phyloP scores from a whole-genome alignment of 2,113 vertebrate species.

The Elaphurus davidianus region DNA sequence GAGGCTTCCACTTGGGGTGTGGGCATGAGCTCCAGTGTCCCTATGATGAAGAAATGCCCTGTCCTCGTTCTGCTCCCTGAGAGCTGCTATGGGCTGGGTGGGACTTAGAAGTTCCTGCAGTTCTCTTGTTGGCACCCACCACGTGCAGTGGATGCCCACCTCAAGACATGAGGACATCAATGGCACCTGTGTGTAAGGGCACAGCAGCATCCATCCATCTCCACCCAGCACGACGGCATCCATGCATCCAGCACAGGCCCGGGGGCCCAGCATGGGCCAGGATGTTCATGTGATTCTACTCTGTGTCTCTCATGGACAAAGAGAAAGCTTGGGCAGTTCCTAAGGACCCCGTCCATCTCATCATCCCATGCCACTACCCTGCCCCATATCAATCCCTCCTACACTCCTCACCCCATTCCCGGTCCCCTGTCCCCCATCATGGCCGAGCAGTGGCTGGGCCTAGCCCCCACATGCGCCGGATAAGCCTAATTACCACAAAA shows the following conservation, averaged over 20 bases:
- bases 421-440: slow-evolving; percentile 53
- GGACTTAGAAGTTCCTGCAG: neutral
- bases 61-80: too few species aligned
- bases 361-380: fast-evolving
- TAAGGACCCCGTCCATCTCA: neutral
- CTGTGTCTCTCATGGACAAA: neutral
- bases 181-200: neutral
- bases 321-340: neutral
- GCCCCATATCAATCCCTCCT: neutral
- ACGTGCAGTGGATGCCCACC: neutral
- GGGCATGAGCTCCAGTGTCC: too few species aligned
- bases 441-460: slow-evolving; percentile 87
- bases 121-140: neutral
- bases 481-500: slow-evolving; percentile 94
- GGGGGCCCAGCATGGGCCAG: neutral
- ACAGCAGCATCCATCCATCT: neutral
- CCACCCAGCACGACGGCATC: neutral
- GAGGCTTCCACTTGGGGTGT: too few species aligned
- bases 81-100: neutral
- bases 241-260: neutral
- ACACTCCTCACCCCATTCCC: neutral
- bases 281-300: neutral
- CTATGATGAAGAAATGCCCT: neutral
- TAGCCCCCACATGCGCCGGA: slow-evolving; percentile 88
- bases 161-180: neutral